Percentiles rank a stretch among this genome's conserved stretches.
Evolutionary conservation across 2,888 invertebrate species (phyloP).

Genomic region (Anthophora plumipes): DNA sequence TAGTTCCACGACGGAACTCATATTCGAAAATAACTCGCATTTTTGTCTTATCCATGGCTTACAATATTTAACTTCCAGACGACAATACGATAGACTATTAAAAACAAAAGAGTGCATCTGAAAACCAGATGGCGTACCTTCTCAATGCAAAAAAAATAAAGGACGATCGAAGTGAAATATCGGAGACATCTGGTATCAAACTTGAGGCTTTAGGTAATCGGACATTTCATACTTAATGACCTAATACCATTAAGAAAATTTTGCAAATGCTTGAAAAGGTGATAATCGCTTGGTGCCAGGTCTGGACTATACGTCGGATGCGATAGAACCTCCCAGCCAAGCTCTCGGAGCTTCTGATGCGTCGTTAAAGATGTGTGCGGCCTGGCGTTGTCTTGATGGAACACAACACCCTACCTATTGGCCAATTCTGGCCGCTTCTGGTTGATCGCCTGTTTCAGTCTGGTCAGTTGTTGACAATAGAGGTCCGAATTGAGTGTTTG

Average conservation of each 20-base stretch:
- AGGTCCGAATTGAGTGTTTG: conserved; percentile 23
- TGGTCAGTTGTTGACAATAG: conserved; percentile 53
- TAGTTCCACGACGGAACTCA: no score
- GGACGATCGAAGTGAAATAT: no score
- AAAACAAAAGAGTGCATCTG: no score
- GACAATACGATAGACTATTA: no score
- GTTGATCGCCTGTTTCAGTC: conserved; percentile 58
- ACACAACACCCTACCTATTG: conserved; percentile 42
- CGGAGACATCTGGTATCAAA: no score
- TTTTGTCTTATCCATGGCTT: no score
- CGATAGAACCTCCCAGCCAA: conserved; percentile 36
- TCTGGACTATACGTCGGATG: conserved; percentile 31
- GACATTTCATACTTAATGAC: no score
- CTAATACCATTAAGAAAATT: background rate
- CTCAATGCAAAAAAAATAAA: no score
- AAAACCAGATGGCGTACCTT: no score
- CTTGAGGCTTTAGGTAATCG: no score
- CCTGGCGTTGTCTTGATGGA: conserved; percentile 36
- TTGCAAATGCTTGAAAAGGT: background rate
- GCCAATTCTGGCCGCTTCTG: conserved; percentile 50
- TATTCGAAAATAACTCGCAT: no score
- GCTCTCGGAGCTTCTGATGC: conserved; percentile 27
- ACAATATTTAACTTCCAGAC: no score
- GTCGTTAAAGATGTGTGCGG: conserved; percentile 15
- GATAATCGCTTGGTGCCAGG: conserved; percentile 25